A percentile compares a stretch with the other conserved stretches of the same genome.
These are phyloP conservation scores for Athetis lepigone DNA, from an alignment of 2,888 invertebrate species.

Conservation along the genomic window DNA sequence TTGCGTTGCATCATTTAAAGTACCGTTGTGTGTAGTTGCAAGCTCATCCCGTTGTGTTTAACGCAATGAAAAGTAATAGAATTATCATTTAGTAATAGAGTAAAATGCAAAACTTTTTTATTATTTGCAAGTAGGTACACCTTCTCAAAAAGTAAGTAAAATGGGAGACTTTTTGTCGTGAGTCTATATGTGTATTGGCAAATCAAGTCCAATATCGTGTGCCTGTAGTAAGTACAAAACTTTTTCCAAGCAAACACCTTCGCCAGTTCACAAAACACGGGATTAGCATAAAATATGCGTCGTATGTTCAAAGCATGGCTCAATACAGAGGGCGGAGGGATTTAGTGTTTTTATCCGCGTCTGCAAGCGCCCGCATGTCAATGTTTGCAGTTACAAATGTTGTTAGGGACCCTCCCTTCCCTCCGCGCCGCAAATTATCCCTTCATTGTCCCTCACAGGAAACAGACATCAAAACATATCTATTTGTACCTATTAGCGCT, in stretches of 20 bases:
- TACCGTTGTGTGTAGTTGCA: too few relatives aligned
- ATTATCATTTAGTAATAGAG: too few relatives aligned
- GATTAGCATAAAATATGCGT: conserved; percentile 55
- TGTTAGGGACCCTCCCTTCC: conserved; percentile 51
- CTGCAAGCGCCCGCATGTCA: conserved; percentile 74
- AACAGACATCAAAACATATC: conserved; percentile 41
- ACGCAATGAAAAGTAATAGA: too few relatives aligned
- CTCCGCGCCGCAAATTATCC: conserved; percentile 46
- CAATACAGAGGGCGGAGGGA: conserved; percentile 60
- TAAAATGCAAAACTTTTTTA: too few relatives aligned
- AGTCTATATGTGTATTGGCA: too few relatives aligned
- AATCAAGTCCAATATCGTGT: not conserved
- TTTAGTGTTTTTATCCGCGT: conserved; percentile 70
- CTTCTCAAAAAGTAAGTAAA: too few relatives aligned
- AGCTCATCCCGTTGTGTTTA: too few relatives aligned
- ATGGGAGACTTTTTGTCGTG: too few relatives aligned
- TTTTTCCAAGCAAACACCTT: conserved; percentile 20
- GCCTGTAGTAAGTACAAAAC: conserved; percentile 11
- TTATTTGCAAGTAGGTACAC: too few relatives aligned
- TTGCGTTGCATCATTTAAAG: too few relatives aligned
- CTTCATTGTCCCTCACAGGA: conserved; percentile 59
- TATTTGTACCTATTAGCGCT: conserved; percentile 22
- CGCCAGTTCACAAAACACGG: conserved; percentile 28
- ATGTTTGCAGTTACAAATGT: conserved; percentile 74
- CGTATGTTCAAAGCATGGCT: conserved; percentile 35